These are phyloP conservation scores for Leptodactylus fuscus DNA, from an alignment of 2,113 vertebrate genomes.

Conservation along the genomic window DNA sequence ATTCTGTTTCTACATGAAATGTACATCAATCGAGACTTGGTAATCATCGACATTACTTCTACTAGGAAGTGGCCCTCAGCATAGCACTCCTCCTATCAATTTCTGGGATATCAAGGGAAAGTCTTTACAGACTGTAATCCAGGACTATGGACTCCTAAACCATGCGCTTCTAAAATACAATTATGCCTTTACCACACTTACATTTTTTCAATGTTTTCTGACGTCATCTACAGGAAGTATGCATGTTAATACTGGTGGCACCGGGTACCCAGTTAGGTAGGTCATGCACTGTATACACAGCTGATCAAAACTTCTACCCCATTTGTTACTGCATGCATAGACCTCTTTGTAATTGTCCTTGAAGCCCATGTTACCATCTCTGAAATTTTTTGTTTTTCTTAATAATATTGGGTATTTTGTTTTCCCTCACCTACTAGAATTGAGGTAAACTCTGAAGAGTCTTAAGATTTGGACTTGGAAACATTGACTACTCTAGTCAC, in stretches of 20 bases:
- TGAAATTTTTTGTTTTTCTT: too few species aligned
- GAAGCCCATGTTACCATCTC: background rate
- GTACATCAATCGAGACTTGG: background rate
- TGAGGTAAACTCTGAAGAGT: background rate
- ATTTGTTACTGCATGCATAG: background rate
- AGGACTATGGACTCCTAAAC: too few species aligned
- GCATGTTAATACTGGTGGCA: background rate
- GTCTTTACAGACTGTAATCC: background rate
- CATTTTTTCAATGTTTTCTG: background rate
- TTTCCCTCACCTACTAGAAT: background rate
- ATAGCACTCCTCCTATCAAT: background rate
- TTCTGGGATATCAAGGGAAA: background rate
- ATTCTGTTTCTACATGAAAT: background rate
- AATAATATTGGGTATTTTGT: background rate
- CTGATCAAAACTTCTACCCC: background rate
- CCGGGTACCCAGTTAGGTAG: background rate
- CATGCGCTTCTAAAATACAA: background rate
- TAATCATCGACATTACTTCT: background rate
- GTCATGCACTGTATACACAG: background rate
- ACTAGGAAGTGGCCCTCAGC: background rate
- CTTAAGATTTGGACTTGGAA: constrained; percentile 25
- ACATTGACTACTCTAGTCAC: constrained; percentile 45
- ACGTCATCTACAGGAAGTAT: background rate
- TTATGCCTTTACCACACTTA: background rate
- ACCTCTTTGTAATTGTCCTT: background rate